phyloP scores from a whole-genome alignment of 2,797 vertebrate species.

The Onychomys torridus region DNA sequence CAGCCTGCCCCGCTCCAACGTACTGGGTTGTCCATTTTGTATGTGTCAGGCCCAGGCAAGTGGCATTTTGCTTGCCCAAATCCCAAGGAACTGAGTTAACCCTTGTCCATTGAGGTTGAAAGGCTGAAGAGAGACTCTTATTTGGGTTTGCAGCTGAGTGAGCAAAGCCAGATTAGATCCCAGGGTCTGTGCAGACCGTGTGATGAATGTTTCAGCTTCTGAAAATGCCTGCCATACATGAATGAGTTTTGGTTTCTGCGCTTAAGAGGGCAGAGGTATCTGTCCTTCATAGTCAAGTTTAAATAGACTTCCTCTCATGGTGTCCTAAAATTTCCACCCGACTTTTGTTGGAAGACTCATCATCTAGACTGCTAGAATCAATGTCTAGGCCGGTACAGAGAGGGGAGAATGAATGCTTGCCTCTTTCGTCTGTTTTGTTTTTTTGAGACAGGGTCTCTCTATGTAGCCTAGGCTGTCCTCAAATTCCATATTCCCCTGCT shows the following conservation, averaged over 20 bases:
- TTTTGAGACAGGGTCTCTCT: background rate
- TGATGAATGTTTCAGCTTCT: constrained; percentile 1
- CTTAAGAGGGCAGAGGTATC: background rate
- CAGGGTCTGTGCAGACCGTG: background rate
- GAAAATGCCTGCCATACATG: background rate
- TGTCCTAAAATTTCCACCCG: background rate
- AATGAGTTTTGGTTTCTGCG: background rate
- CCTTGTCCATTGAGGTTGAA: background rate
- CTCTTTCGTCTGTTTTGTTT: background rate
- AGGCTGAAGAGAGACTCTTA: background rate
- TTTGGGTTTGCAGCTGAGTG: background rate
- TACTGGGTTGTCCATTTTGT: background rate
- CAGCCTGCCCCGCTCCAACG: background rate
- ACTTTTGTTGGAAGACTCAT: constrained; percentile 53
- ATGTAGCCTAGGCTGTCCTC: background rate
- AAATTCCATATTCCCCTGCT: background rate
- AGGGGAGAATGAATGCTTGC: background rate
- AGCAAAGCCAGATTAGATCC: background rate
- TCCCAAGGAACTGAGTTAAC: background rate
- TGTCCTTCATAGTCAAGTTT: background rate
- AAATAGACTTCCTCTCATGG: background rate
- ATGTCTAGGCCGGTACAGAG: background rate
- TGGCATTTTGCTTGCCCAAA: constrained; percentile 46
- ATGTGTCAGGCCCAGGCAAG: background rate
- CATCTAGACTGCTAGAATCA: constrained; percentile 4